phyloP scores from a whole-genome alignment of 2,113 vertebrate species.

The Megatriorchis doriae region DNA sequence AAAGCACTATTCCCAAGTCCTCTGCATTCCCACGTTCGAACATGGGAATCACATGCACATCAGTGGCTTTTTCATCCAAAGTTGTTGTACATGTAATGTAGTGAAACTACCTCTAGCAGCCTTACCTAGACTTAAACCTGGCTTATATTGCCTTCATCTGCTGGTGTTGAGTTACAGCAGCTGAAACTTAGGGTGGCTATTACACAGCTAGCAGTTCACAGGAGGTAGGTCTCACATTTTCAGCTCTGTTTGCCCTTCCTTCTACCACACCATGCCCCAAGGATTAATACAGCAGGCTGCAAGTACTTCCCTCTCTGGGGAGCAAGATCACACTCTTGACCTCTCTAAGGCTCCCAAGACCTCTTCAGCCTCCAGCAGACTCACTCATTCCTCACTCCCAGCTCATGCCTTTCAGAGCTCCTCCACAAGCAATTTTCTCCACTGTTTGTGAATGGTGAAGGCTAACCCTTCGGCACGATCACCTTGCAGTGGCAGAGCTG shows the following conservation, averaged over 20 bases:
- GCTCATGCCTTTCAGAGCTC: neutral
- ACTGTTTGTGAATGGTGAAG: neutral
- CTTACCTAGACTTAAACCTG: neutral
- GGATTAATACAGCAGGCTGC: neutral
- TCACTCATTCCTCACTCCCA: neutral
- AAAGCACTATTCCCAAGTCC: neutral
- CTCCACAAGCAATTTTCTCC: neutral
- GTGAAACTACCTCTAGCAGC: neutral
- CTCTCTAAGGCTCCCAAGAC: neutral
- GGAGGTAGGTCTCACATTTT: neutral
- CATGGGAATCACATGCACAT: neutral
- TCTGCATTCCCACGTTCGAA: neutral
- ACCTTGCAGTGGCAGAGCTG: neutral
- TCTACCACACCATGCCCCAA: neutral
- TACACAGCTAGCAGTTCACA: neutral
- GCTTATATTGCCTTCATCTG: neutral
- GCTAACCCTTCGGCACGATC: neutral
- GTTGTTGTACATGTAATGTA: neutral
- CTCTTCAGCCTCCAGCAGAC: neutral
- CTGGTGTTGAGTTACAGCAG: neutral
- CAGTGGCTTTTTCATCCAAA: neutral
- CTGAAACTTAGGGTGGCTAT: neutral
- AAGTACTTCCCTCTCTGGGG: neutral
- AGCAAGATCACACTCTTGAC: neutral
- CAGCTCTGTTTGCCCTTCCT: neutral